Conservation (phyloP, 37 sponge, comb jelly and placozoan species). For the Bolinopsis microptera region DNA sequence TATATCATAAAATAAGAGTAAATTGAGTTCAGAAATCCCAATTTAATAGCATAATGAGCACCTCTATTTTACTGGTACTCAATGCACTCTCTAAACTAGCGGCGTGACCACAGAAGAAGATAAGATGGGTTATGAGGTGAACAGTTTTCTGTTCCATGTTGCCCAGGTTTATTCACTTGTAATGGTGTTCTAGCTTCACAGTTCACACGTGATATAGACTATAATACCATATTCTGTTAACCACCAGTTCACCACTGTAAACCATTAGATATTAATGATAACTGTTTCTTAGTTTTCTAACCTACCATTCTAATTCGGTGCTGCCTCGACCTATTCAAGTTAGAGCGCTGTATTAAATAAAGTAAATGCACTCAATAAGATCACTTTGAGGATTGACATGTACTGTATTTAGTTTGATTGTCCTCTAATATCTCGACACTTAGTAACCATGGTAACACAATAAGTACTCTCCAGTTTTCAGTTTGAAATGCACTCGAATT, state of each 20-base stretch:
- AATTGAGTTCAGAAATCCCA: too few relatives aligned
- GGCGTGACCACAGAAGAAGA: too few relatives aligned
- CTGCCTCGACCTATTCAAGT: not conserved
- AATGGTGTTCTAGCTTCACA: too few relatives aligned
- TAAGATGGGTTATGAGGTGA: too few relatives aligned
- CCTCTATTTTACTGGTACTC: too few relatives aligned
- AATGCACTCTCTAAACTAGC: too few relatives aligned
- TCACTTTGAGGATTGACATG: not conserved
- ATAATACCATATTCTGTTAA: too few relatives aligned
- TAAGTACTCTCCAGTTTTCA: not conserved
- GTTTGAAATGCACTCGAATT: not conserved
- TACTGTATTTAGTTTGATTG: not conserved
- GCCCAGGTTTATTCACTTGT: too few relatives aligned
- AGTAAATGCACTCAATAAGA: not conserved
- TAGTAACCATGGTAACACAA: not conserved
- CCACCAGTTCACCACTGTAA: not conserved
- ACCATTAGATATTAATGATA: not conserved
- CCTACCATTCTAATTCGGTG: not conserved
- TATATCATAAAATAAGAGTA: too few relatives aligned
- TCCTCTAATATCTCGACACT: not conserved
- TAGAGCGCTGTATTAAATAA: not conserved
- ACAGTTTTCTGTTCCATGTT: too few relatives aligned
- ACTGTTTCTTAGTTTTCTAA: not conserved
- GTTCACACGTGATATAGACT: too few relatives aligned
- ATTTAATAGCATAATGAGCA: too few relatives aligned